Base-by-base conservation (phyloP, 2,113 vertebrate genomes). In the Fregetta grallaria region DNA sequence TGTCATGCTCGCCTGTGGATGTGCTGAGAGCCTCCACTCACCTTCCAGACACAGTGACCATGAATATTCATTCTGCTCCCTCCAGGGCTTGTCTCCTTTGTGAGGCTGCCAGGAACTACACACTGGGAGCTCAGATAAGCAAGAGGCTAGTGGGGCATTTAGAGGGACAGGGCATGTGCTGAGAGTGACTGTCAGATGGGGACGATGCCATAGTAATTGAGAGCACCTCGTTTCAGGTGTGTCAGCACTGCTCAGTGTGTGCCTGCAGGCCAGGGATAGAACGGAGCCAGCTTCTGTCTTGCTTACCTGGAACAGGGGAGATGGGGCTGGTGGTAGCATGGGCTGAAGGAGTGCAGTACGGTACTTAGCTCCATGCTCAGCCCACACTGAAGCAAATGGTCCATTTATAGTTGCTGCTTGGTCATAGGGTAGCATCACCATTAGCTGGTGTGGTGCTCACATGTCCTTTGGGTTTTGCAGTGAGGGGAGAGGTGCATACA, bases 41-140 rank as follows among this genome's bases (percentile, higher is more conserved):
- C 90, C 62, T 86, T 86, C 70, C 67, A 85, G 62, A 50, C 56
- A 93, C 21, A 50, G 47, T 65, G 86, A 65, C 52, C 52, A 91
- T 90, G 72, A 92, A 94, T 95, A 93, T 94, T 94, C 80, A 95
- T 93, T 30, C 61, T 2, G 3, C 53, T 81, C 13, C 76, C 83
- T 62, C 36, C 52, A 68, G 88, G 85, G 75, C 50, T 81, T 63
- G 29, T 74, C 59, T 92, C 47, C 44, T 86, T 75, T 93, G 42
- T 81, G 62, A 81, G 73, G 44, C 56, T 91, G 86, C 88, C 83
- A 81, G 86, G 44, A 88, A 27, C 44, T 20, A 53, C 52, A 15
- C 7, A 0, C 38, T 13, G 63, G 79, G 67, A 83, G 65, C 56
- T 94, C 71, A 84, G 90, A 87, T 91, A 86, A 91, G 62, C 61